Evolutionary conservation across 2,113 vertebrate species (phyloP).

Genomic region (Delphinus delphis): DNA sequence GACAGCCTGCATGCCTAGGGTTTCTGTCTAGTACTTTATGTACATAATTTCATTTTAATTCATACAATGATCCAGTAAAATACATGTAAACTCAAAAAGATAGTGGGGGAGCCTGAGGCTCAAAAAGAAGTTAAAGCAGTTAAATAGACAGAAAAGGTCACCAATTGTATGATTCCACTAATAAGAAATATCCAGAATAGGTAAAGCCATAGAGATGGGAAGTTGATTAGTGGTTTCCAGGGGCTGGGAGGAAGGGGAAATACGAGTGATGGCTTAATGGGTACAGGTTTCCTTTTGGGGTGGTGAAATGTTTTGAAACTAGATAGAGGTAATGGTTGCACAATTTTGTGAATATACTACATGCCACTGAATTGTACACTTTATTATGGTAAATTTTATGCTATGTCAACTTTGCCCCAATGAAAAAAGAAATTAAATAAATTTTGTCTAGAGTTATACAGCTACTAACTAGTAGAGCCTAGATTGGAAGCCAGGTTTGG

Average conservation of each 20-base stretch:
- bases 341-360: not conserved
- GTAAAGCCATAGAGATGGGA: not conserved
- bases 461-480: not conserved
- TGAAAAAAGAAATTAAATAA: not conserved
- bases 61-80: not conserved
- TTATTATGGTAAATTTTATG: not conserved
- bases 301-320: not conserved
- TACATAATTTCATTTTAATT: not conserved
- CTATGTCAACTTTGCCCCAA: not conserved
- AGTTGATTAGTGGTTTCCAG: not conserved
- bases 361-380: not conserved
- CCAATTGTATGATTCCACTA: not conserved
- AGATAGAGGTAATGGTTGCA: not conserved
- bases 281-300: not conserved
- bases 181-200: not conserved
- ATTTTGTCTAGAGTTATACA: not conserved
- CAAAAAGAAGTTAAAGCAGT: conserved; percentile 15
- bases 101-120: not conserved
- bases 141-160: not conserved
- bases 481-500: not conserved
- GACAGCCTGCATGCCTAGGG: not conserved
- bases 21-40: not conserved
- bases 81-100: not conserved
- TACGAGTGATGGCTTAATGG: not conserved
- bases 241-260: not conserved